Conservation (phyloP, 2,113 vertebrate species). For the Axis porcinus region DNA sequence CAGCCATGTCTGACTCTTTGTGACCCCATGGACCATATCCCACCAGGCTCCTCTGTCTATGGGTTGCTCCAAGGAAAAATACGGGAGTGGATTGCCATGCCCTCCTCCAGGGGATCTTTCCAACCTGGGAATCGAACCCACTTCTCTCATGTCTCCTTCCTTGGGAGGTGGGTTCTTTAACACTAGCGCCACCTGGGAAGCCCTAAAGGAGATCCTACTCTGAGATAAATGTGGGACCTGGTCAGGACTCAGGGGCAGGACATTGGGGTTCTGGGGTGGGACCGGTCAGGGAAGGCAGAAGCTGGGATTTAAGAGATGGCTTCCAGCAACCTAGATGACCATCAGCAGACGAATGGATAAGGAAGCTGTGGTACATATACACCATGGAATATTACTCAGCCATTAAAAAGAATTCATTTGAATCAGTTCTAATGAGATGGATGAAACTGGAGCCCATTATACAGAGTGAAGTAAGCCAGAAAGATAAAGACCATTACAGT, state of each 20-base stretch:
- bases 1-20: neutral
- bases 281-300: neutral
- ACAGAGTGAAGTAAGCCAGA: too few relatives aligned
- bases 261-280: too few relatives aligned
- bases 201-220: neutral
- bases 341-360: too few relatives aligned
- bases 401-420: too few relatives aligned
- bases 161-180: neutral
- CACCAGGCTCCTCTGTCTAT: neutral
- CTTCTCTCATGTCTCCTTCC: neutral
- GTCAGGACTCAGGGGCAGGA: neutral
- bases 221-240: neutral
- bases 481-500: too few relatives aligned
- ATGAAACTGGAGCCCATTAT: too few relatives aligned
- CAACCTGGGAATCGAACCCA: neutral
- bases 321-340: neutral
- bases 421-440: too few relatives aligned
- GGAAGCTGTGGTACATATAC: too few relatives aligned
- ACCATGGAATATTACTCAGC: too few relatives aligned
- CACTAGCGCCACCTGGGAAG: neutral
- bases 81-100: neutral
- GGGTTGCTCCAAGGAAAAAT: neutral
- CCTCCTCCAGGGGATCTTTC: neutral
- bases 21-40: fast-evolving
- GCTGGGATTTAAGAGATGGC: neutral